Percentiles rank a stretch among this genome's conserved stretches.
Evolutionary conservation across 23 tunicate species (phyloP).

Genomic region (Oikopleura vanhoeffeni): DNA sequence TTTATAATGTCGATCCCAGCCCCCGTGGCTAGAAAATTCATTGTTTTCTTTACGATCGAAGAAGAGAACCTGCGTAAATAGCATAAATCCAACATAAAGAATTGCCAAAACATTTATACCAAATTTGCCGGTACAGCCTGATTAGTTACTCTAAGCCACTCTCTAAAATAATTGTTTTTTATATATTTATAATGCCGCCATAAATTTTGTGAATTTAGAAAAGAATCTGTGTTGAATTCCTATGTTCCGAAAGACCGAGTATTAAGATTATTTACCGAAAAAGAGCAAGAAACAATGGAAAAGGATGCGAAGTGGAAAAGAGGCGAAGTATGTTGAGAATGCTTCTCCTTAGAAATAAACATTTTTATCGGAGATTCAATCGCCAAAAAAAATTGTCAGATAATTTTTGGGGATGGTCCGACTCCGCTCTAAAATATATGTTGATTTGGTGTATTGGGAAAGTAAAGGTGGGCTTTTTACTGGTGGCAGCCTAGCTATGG

Average conservation of each 20-base stretch:
- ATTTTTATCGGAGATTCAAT: neutral
- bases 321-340: neutral
- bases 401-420: neutral
- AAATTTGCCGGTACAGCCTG: neutral
- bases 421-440: neutral
- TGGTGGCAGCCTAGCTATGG: neutral
- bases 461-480: neutral
- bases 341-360: neutral
- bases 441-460: neutral
- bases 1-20: too few relatives aligned
- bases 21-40: too few relatives aligned
- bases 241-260: neutral
- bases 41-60: too few relatives aligned
- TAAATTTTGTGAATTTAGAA: neutral
- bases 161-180: neutral
- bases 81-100: neutral
- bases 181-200: neutral
- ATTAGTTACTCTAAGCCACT: neutral
- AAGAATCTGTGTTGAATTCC: neutral
- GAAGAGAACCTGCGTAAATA: neutral
- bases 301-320: neutral
- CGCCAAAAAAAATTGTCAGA: too few relatives aligned
- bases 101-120: neutral
- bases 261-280: neutral
- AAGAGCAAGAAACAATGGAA: neutral